phyloP scores from a whole-genome alignment of 2,113 vertebrate species.

The Sapajus apella region DNA sequence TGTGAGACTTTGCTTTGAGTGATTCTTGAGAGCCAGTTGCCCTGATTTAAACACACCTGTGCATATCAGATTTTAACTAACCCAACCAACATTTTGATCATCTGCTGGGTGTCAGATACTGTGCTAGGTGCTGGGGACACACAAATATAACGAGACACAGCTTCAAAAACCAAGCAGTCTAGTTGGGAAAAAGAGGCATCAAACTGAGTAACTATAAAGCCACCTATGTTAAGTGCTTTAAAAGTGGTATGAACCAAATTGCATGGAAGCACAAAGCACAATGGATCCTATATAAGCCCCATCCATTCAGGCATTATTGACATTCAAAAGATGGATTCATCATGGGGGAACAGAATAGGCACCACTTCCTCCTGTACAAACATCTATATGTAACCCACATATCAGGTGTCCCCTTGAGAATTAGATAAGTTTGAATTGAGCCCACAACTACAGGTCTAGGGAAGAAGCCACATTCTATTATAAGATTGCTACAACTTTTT shows the following conservation, averaged over 20 bases:
- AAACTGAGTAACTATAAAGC: neutral
- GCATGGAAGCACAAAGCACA: neutral
- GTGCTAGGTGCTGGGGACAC: neutral
- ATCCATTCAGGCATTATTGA: neutral
- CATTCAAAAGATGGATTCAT: no score
- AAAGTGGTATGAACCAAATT: neutral
- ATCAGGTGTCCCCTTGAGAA: neutral
- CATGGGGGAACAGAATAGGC: neutral
- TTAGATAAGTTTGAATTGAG: neutral
- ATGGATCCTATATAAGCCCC: rapidly evolving
- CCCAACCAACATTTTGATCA: neutral
- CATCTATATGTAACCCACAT: no score
- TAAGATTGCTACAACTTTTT: neutral
- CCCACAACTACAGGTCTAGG: neutral
- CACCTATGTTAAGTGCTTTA: neutral
- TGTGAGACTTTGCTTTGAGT: neutral
- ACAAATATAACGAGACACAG: neutral
- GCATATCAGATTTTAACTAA: neutral
- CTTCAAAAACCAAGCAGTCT: neutral
- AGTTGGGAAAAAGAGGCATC: neutral
- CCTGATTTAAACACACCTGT: neutral
- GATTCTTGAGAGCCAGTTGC: neutral
- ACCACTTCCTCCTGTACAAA: rapidly evolving
- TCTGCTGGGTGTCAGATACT: neutral
- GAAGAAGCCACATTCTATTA: neutral